These are phyloP conservation scores for Andrena flavipes DNA, from an alignment of 2,888 invertebrate genomes.

Conservation along the genomic window DNA sequence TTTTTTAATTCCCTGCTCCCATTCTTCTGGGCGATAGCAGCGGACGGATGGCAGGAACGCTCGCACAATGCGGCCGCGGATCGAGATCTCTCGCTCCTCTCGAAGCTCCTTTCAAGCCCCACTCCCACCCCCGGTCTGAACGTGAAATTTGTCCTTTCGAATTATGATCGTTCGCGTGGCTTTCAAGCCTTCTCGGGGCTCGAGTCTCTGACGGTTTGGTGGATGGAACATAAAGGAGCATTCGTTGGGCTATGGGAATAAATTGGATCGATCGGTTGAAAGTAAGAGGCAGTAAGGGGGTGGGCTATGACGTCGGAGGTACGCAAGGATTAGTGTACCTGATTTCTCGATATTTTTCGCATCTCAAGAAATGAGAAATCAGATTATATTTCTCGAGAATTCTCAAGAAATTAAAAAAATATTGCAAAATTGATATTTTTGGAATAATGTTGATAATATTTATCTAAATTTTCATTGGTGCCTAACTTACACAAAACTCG, in stretches of 20 bases:
- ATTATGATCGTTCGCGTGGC: not conserved
- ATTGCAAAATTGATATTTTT: too few relatives aligned
- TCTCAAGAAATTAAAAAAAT: too few relatives aligned
- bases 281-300: not conserved
- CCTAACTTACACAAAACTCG: too few relatives aligned
- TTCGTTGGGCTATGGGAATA: not conserved
- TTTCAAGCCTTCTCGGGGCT: not conserved
- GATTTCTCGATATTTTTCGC: too few relatives aligned
- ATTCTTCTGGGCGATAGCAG: constrained; percentile 22
- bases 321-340: too few relatives aligned
- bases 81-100: constrained; percentile 21
- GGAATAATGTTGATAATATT: too few relatives aligned
- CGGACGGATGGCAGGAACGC: constrained; percentile 1
- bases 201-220: not conserved
- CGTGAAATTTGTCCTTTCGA: not conserved
- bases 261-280: constrained; percentile 6
- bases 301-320: not conserved
- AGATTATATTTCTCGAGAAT: too few relatives aligned
- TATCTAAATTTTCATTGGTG: too few relatives aligned
- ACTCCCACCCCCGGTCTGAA: not conserved
- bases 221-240: not conserved
- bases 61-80: constrained; percentile 11
- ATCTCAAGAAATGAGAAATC: too few relatives aligned
- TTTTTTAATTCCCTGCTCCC: constrained; percentile 23
- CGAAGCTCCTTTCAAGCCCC: constrained; percentile 13